A percentile compares a stretch with the other conserved stretches of the same genome.
Conservation (phyloP, 1,140 invertebrate species). For the Leptopilina boulardi region DNA sequence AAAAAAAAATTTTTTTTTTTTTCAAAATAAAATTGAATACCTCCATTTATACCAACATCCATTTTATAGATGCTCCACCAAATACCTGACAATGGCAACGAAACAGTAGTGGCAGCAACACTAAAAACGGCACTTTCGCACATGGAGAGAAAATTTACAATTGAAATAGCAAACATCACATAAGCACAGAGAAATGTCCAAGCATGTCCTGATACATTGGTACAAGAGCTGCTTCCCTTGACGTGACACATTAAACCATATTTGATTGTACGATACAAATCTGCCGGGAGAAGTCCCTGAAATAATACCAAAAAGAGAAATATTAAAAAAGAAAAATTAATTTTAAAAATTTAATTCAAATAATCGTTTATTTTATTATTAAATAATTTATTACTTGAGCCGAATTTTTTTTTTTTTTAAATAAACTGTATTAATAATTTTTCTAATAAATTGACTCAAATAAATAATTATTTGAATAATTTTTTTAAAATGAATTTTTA, state of each 20-base stretch:
- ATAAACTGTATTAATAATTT: no score
- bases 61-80: conserved; percentile 80
- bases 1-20: no score
- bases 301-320: not conserved
- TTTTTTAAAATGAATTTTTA: no score
- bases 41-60: conserved; percentile 63
- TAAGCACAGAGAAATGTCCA: conserved; percentile 76
- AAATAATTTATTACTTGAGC: no score
- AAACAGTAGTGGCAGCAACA: conserved; percentile 75
- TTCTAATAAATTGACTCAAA: no score
- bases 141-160: conserved; percentile 76
- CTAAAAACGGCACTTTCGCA: conserved; percentile 79
- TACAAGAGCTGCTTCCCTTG: conserved; percentile 61
- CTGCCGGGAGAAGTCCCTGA: conserved; percentile 62
- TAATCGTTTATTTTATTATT: no score
- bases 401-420: no score
- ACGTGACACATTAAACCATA: conserved; percentile 67
- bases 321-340: not conserved
- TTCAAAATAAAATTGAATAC: no score
- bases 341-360: no score
- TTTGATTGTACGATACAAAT: conserved; percentile 61
- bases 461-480: no score
- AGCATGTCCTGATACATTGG: conserved; percentile 71
- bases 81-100: conserved; percentile 77
- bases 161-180: conserved; percentile 72